Base-by-base conservation (phyloP, 2,888 invertebrate species). In the Hetaerina titia region DNA sequence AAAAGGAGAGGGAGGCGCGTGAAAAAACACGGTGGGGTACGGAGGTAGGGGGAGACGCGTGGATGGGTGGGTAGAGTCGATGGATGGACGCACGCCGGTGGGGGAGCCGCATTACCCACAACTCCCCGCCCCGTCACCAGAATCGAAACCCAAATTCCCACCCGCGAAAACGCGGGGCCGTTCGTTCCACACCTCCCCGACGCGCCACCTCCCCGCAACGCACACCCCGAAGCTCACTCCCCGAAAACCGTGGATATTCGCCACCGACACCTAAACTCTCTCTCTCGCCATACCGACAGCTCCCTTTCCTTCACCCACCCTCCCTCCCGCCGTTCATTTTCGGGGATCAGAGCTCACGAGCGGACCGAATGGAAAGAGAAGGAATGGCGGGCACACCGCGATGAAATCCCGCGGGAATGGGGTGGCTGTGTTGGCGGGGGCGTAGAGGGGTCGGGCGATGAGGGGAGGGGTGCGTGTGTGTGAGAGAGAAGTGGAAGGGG, bases 121-220 rank as follows among this genome's bases (percentile, higher is more conserved):
- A 58, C n/a, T 90, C 90, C 90, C 90, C 63, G 64, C 90, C 90
- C 63, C 63, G 22, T 22, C 56, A 69, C 74, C 69, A 92, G 56
- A 57, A 92, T 92, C 92, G 69, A 90, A 69, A 64, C 64, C 64
- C 90, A 90, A 90, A 90, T 69, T 57, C 92, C 69, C 69, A 69
- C 45, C 56, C 92, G 57, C 81, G 81, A 81, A 81, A 81, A 81
- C 31, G 81, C 81, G 81, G 22, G 45, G 22, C 90, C 64, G 11
- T 57, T 7, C 22, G 22, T 7, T n/a, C 11, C 8, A 57, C 57
- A 57, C 11, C 56, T n/a, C 9, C 89, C n/a, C n/a, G n/a, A 22
- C 57, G 22, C 81, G 13, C 81, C 25, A n/a, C n/a, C 31, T 15
- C 7, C 31, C 81, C 81, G 31, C 81, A 5, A 45, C 45, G 45